Conservation (phyloP, 2,888 invertebrate species). For the Drosophila picticornis region DNA sequence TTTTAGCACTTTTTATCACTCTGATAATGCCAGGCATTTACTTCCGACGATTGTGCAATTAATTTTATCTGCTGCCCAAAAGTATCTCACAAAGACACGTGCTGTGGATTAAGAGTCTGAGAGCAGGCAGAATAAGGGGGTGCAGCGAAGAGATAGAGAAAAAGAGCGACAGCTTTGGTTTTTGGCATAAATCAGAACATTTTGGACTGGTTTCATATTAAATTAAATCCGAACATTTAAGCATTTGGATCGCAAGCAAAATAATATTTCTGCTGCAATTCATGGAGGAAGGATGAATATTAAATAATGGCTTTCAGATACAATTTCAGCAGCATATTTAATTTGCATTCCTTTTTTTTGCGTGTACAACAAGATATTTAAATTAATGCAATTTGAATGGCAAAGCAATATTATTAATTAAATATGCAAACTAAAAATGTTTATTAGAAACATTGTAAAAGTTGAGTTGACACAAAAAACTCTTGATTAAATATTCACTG, state of each 20-base stretch:
- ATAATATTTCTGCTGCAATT: neutral
- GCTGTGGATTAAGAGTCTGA: slow-evolving; percentile 15
- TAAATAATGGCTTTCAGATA: neutral
- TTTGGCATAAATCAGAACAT: neutral
- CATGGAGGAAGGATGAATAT: neutral
- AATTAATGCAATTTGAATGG: neutral
- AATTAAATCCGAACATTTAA: neutral
- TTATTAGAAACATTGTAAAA: neutral
- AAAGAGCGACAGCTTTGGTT: too few species aligned
- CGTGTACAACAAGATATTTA: neutral
- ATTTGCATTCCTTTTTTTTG: neutral
- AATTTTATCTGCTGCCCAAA: slow-evolving; percentile 60
- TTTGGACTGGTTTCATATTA: neutral
- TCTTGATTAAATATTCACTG: neutral
- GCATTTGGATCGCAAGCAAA: neutral
- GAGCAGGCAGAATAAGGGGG: neutral
- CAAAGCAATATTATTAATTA: neutral
- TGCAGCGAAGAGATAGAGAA: neutral
- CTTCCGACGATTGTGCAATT: slow-evolving; percentile 56
- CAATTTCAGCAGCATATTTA: neutral
- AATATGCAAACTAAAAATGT: neutral
- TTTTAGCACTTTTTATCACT: neutral
- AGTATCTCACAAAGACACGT: slow-evolving; percentile 59
- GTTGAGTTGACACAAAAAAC: neutral
- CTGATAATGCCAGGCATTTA: slow-evolving; percentile 34